Base-by-base conservation (phyloP, 2,113 vertebrate species). In the Xenus cinereus region DNA sequence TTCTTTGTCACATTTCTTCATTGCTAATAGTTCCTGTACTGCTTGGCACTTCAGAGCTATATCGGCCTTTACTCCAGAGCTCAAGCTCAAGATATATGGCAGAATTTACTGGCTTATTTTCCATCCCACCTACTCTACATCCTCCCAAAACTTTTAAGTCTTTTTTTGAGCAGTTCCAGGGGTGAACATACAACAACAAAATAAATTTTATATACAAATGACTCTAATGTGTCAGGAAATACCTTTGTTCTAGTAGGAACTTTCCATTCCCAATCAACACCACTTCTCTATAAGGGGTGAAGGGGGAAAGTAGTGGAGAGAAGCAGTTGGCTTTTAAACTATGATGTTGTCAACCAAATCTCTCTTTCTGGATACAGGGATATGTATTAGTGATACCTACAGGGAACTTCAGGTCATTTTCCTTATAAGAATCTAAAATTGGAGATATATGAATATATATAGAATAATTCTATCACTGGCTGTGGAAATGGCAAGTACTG, bases 111-210 rank as follows among this genome's bases (percentile, higher is more conserved):
- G 27, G 5, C 11, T 43, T 62, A 10, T 51, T 71, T 90, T 14
- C 18, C 22, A 37, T 48, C 10, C 51, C 0, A 2, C 15, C 21
- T 46, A 45, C 21, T 19, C 24, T 57, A 50, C 26, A 56, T n/a
- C 5, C 9, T 59, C 33, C 16, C 14, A 28, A 72, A 83, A 15
- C 0, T 23, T 64, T 39, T 13, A 8, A 24, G 9, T 8, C 0
- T 28, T 57, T 43, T 56, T 74, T 27, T 67, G 1, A 69, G 6
- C 4, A 72, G 79, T 43, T 76, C 18, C 32, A 56, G 7, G 39
- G 32, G 14, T 72, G 21, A 86, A 59, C 4, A 66, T 32, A 23
- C 1, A 81, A 45, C 11, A 75, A 20, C 1, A 10, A 74, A 89
- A 71, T 16, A 35, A 48, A 45, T 62, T 45, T 68, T 84, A 6